Conservation (phyloP, 2,888 invertebrate genomes). For the Drosophila suboccidentalis region DNA sequence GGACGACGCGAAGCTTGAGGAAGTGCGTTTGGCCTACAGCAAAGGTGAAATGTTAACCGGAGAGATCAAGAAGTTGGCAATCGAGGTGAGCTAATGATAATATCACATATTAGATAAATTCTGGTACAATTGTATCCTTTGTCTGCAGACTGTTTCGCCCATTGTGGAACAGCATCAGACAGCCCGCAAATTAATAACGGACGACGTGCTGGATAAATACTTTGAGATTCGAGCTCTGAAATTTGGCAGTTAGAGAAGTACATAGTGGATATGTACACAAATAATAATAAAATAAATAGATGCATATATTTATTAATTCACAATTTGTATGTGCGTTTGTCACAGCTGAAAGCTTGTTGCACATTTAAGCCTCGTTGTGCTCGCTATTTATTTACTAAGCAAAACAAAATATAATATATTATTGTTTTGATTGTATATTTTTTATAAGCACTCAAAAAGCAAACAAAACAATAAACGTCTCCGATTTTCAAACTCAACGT, state of each 20-base stretch:
- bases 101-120: neutral
- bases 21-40: slow-evolving; percentile 87
- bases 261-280: slow-evolving; percentile 6
- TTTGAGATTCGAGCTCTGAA: slow-evolving; percentile 93
- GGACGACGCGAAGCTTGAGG: slow-evolving; percentile 93
- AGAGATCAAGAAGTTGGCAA: slow-evolving; percentile 96
- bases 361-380: slow-evolving; percentile 48
- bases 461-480: slow-evolving; percentile 61
- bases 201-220: slow-evolving; percentile 93
- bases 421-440: slow-evolving; percentile 55
- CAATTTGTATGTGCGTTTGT: slow-evolving; percentile 25
- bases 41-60: slow-evolving; percentile 96
- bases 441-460: slow-evolving; percentile 58
- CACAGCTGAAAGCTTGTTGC: slow-evolving; percentile 55
- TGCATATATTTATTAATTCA: slow-evolving; percentile 51
- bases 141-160: slow-evolving; percentile 88
- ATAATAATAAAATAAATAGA: slow-evolving; percentile 15
- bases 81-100: slow-evolving; percentile 86
- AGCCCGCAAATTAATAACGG: slow-evolving; percentile 92
- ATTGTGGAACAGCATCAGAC: slow-evolving; percentile 94
- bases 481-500: slow-evolving; percentile 45
- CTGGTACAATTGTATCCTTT: neutral
- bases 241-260: slow-evolving; percentile 83
- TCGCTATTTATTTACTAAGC: slow-evolving; percentile 70
- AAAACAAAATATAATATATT: slow-evolving; percentile 33